Conservation (phyloP, 2,888 invertebrate genomes). For the Holacanthella duospinosa region DNA sequence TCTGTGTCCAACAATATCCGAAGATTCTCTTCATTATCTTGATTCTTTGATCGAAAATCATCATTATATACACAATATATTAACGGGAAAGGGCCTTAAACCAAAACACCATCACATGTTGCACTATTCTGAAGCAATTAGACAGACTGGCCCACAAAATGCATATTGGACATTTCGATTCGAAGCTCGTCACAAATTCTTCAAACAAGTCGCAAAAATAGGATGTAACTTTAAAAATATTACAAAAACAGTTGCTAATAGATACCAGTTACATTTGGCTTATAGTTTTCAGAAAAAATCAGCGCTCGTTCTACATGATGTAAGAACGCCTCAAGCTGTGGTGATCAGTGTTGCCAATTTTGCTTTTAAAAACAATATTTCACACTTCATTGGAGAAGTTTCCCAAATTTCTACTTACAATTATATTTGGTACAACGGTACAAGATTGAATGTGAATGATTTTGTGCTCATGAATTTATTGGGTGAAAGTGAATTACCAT, state of each 20-base stretch:
- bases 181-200: conserved; percentile 22
- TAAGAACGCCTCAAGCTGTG: no score
- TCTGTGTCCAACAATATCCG: neutral
- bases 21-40: neutral
- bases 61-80: neutral
- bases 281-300: neutral
- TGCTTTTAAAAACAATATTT: no score
- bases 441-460: neutral
- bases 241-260: conserved; percentile 11
- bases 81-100: neutral
- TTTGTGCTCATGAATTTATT: neutral
- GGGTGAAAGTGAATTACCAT: neutral
- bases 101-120: conserved; percentile 25
- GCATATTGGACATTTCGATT: conserved; percentile 18
- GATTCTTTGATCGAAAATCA: neutral
- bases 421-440: neutral
- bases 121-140: conserved; percentile 19
- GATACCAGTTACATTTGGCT: conserved; percentile 10
- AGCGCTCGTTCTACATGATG: no score
- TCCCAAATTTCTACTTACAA: neutral
- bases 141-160: conserved; percentile 16
- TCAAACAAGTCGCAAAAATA: conserved; percentile 17
- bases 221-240: conserved; percentile 12
- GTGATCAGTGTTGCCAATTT: no score
- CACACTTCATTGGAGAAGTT: neutral